phyloP scores from a whole-genome alignment of 1,140 invertebrate species.

The Saxidomus purpurata region DNA sequence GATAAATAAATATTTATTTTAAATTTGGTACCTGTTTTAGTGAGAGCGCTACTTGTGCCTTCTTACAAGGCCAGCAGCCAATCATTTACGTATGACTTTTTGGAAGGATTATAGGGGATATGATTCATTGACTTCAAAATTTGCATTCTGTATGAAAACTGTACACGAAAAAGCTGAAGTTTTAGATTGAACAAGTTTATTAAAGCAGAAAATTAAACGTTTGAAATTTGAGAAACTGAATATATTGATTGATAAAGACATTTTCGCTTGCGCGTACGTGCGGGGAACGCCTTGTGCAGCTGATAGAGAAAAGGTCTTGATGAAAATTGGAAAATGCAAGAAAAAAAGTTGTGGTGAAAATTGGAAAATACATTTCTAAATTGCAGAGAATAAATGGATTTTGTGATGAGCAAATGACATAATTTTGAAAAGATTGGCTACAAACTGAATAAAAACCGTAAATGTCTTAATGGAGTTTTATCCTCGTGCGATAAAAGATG shows the following conservation, averaged over 20 bases:
- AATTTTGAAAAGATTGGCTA: background rate
- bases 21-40: no score
- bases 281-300: background rate
- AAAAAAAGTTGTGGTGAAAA: no score
- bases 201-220: conserved; percentile 37
- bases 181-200: background rate
- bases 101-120: background rate
- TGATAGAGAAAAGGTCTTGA: background rate
- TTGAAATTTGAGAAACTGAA: background rate
- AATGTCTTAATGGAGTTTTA: background rate
- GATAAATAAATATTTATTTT: no score
- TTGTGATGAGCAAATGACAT: background rate
- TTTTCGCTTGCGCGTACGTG: background rate
- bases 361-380: background rate
- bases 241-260: background rate
- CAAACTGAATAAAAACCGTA: no score
- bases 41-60: no score
- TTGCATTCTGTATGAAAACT: background rate
- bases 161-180: background rate
- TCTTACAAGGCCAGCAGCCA: no score
- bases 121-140: background rate
- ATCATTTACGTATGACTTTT: no score
- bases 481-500: background rate
- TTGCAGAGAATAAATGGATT: background rate
- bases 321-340: background rate